Evolutionary conservation across 2,888 invertebrate genomes (phyloP), one percentile per base, ranked within the genome.

Genomic region (Colostygia pectinataria): DNA sequence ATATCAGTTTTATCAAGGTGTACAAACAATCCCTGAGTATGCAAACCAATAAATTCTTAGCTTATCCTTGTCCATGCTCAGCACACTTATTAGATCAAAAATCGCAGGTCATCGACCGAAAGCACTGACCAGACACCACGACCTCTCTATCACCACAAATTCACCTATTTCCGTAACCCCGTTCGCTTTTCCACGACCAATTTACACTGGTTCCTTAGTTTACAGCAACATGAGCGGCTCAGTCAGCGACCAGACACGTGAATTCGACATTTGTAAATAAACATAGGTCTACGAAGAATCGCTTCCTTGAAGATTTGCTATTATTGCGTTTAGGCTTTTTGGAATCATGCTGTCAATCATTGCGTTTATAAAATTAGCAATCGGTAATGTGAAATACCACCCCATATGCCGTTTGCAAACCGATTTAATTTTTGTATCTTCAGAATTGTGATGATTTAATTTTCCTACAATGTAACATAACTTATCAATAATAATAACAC

Each of bases 181-280:
- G 20, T 20, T 20, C 5, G 20, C 25, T 27, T 10, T 25, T 25
- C 13, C 14, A 7, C 33, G 57, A 5, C 47, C 61, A 41, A 10
- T 4, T 27, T 39, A 46, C 2, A 34, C 46, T 59, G 58, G 61
- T 53, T 14, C 15, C 4, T 66, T 68, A 63, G 73, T 71, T 70
- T 74, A 74, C 70, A 61, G 23, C 7, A 34, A 85, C 87, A 74
- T 20, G 20, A 20, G 20, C 20, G 20, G 20, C 65, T 85, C 87
- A 74, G 66, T 88, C 86, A 78, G 73, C 83, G 71, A 62, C 60
- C 64, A 60, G 62, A 66, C 78, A 76, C 76, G 75, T 77, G 81
- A 80, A 74, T 69, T 68, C 74, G 87, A 83, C 86, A 79, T 74
- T 66, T 70, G 66, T 83, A 87, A 88, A 87, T 86, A 89, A 88